Evolutionary conservation across 2,888 invertebrate species (phyloP).

Genomic region (Theristus sp.): DNA sequence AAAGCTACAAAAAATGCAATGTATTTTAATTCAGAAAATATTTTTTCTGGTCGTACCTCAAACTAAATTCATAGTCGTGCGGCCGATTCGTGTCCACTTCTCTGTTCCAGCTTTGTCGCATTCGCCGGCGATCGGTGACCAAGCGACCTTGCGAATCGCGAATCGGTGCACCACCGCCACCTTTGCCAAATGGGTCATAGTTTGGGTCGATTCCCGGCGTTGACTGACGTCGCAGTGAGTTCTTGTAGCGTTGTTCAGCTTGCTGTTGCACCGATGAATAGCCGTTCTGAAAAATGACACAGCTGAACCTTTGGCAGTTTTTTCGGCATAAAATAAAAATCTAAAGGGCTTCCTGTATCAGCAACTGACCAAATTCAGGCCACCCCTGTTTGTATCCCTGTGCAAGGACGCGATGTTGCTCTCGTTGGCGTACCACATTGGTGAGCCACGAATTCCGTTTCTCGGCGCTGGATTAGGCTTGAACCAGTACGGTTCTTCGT

Average conservation of each 20-base stretch:
- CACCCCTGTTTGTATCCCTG: too few species aligned
- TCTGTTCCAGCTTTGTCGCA: not conserved
- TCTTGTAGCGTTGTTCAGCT: too few species aligned
- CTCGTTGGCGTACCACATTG: not conserved
- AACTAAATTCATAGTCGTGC: not conserved
- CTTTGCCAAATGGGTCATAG: constrained; percentile 6
- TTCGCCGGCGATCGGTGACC: constrained; percentile 3
- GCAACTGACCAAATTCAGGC: too few species aligned
- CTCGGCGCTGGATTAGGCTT: not conserved
- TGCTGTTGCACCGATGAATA: too few species aligned
- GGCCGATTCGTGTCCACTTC: not conserved
- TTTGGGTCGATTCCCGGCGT: not conserved
- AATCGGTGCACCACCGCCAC: constrained; percentile 7
- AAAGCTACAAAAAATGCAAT: too few species aligned
- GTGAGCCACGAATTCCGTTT: not conserved
- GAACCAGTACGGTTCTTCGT: not conserved
- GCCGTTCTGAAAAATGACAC: too few species aligned
- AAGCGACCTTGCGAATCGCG: constrained; percentile 5
- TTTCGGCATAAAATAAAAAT: too few species aligned
- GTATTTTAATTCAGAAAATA: not conserved
- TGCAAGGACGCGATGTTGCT: not conserved
- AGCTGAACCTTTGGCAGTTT: too few species aligned
- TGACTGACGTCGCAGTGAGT: too few species aligned
- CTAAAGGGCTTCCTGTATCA: too few species aligned
- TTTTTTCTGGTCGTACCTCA: not conserved